Evolutionary conservation across 2,797 vertebrate species (phyloP), one percentile per base, ranked within the genome.

Genomic region (Silurus lanzhouensis): DNA sequence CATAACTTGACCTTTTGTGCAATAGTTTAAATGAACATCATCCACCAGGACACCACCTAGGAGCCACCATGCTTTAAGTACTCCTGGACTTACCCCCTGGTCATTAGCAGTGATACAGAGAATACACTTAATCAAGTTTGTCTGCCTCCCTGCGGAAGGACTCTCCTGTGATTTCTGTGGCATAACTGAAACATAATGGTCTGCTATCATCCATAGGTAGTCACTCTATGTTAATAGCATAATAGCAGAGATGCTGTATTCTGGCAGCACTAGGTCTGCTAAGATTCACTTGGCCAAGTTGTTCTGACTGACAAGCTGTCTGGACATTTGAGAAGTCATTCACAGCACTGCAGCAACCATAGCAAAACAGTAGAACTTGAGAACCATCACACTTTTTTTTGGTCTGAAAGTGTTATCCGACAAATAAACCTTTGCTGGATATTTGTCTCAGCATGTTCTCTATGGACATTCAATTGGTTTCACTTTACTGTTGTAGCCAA

Each of bases 201-300:
- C 22, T 72, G 46, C 22, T 74, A 74, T 55, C 17, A 58, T 78
- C 20, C 31, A 63, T 61, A 46, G 12, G 57, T 46, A 61, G 17
- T 61, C 76, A 78, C 31, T 63, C 74, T 76, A 61, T 61, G 76
- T 78, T 78, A 78, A 78, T 15, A 20, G 57, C 19, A 38, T 61
- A 78, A 78, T 78, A 0, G 31, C 61, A 44, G 13, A 44, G 31
- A 44, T 8, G 8, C 52, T 57, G 52, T 75, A n/a, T 75, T 71
- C 4, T 71, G 38, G 9, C 38, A 48, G 17, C 2, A 55, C 46
- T 52, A 48, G 6, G 71, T 74, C 70, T 70, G 20, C 31, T 70
- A 17, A 44, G 17, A 44, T 70, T 70, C 67, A 38, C 2, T 14
- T 57, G 52, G 55, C 25, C 15, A 38, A 38, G 19, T 12, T 77